Conservation (phyloP, 2,113 vertebrate species). For the Bujurquina vittata region DNA sequence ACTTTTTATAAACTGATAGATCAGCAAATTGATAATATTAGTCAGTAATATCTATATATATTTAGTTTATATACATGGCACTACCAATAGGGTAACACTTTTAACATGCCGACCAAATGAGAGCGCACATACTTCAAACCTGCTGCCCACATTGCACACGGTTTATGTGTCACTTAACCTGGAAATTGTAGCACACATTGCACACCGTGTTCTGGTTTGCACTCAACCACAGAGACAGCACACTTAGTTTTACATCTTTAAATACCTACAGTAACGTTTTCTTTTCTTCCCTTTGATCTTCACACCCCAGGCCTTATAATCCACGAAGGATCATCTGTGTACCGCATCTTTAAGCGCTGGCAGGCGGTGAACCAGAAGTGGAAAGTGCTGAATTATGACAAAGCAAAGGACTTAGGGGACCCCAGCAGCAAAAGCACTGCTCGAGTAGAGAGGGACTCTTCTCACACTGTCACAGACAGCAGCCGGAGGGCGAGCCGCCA, state of each 20-base stretch:
- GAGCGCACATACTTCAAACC: background rate
- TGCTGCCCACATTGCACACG: background rate
- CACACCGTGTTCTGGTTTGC: background rate
- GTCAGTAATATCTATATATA: background rate
- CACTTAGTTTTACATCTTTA: background rate
- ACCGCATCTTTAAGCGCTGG: slow-evolving; percentile 91
- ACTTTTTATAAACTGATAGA: background rate
- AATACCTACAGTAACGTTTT: background rate
- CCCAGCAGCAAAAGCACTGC: slow-evolving; percentile 77
- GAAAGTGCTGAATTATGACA: slow-evolving; percentile 92
- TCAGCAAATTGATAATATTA: background rate
- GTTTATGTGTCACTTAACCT: background rate
- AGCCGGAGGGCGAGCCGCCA: slow-evolving; percentile 77
- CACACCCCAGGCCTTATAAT: slow-evolving; percentile 83
- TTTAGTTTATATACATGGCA: background rate
- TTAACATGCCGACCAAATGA: background rate
- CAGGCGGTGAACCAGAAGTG: slow-evolving; percentile 91
- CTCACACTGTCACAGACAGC: slow-evolving; percentile 60
- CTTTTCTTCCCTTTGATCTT: slow-evolving; percentile 30
- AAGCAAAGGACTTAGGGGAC: slow-evolving; percentile 87
- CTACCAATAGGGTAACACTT: background rate
- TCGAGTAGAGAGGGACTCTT: slow-evolving; percentile 78
- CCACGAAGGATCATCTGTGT: slow-evolving; percentile 90
- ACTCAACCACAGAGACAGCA: no score
- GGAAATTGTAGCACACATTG: background rate